These are phyloP conservation scores for Hermetia illucens DNA, from an alignment of 1,140 invertebrate genomes.

Conservation along the genomic window DNA sequence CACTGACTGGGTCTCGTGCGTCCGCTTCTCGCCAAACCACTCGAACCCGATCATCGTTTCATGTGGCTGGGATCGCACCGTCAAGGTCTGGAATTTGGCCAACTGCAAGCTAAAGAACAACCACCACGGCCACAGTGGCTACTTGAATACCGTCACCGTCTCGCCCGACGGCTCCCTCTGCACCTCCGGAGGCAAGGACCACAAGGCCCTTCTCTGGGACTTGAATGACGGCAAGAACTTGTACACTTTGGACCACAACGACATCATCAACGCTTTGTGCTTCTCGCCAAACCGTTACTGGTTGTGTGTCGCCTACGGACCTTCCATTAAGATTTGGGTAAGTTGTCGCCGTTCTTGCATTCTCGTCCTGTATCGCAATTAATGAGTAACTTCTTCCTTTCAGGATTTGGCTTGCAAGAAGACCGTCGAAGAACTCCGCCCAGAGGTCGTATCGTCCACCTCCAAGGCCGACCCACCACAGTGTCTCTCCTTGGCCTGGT, in stretches of 20 bases:
- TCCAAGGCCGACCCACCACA: constrained; percentile 82
- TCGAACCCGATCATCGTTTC: constrained; percentile 98
- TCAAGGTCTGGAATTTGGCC: constrained; percentile 99
- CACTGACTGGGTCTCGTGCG: constrained; percentile 97
- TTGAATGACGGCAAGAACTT: constrained; percentile 99
- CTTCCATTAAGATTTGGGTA: constrained; percentile 97
- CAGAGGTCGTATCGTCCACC: constrained; percentile 68
- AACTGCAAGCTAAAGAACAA: constrained; percentile 99
- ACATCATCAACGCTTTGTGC: constrained; percentile 94
- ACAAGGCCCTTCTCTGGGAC: constrained; percentile 99
- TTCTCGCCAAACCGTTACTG: constrained; percentile 99
- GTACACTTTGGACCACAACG: constrained; percentile 96
- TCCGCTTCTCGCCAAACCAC: constrained; percentile 96
- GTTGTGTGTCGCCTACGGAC: constrained; percentile 98
- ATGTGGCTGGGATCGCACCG: constrained; percentile 95
- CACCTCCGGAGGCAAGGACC: constrained; percentile 98
- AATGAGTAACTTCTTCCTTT: constrained; percentile 13
- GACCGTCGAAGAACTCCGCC: constrained; percentile 95
- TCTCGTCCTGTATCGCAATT: not conserved
- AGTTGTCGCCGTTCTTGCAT: constrained; percentile 10
- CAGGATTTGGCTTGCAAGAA: constrained; percentile 98
- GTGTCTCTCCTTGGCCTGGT: constrained; percentile 97
- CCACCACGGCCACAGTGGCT: constrained; percentile 92
- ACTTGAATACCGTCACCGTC: constrained; percentile 97
- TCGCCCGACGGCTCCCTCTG: constrained; percentile 99